phyloP scores from a whole-genome alignment of 2,797 vertebrate species.

The Paedocypris micromegethes region DNA sequence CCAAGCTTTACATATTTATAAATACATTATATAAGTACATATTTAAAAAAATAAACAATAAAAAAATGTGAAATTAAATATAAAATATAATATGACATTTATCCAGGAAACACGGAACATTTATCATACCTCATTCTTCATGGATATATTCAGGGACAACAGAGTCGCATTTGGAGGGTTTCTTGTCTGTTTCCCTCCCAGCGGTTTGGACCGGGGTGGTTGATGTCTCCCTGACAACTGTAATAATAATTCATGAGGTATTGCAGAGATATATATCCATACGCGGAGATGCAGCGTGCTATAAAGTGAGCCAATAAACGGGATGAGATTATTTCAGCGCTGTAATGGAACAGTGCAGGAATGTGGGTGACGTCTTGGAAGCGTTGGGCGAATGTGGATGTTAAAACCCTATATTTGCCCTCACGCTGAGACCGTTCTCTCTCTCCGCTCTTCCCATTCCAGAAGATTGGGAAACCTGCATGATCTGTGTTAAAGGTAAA shows the following conservation, averaged over 20 bases:
- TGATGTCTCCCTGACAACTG: constrained; percentile 29
- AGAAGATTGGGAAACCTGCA: constrained; percentile 30
- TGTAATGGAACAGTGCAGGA: constrained; percentile 35
- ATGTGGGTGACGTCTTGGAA: constrained; percentile 1
- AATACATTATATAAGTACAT: no score
- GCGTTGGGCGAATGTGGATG: constrained; percentile 24
- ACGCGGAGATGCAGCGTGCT: background rate
- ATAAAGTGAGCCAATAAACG: constrained; percentile 41
- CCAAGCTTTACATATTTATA: no score
- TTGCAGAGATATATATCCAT: constrained; percentile 2
- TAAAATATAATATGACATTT: background rate
- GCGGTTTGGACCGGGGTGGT: constrained; percentile 26
- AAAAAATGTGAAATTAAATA: no score
- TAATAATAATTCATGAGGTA: constrained; percentile 37
- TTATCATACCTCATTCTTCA: constrained; percentile 15
- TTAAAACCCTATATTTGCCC: constrained; percentile 18
- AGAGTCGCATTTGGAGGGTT: constrained; percentile 9
- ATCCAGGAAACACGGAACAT: constrained; percentile 10
- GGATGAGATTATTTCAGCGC: constrained; percentile 36
- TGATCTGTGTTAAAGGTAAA: constrained; percentile 45
- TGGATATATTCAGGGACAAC: constrained; percentile 13
- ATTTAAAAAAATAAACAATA: no score
- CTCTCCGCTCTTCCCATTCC: constrained; percentile 36
- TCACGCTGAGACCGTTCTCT: constrained; percentile 33
- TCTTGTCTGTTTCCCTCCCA: constrained; percentile 19